Evolutionary conservation across 1,140 invertebrate species (phyloP).

Genomic region (Drosophila baimaii): DNA sequence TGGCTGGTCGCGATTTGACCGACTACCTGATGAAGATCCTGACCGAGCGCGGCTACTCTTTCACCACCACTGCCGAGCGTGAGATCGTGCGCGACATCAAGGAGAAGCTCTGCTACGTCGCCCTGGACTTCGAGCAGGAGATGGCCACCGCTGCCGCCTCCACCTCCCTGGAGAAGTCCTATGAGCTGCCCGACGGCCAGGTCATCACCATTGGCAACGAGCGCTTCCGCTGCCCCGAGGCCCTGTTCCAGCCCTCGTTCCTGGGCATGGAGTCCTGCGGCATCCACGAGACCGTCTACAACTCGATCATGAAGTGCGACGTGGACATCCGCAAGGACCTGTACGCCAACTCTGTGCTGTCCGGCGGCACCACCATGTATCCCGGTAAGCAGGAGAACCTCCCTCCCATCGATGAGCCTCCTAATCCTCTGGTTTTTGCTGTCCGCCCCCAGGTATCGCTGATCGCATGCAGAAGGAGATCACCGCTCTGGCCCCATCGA

Average conservation of each 20-base stretch:
- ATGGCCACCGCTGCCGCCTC: slow-evolving; percentile 93
- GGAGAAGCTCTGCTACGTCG: slow-evolving; percentile 96
- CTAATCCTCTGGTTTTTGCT: background rate
- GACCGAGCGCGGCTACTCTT: slow-evolving; percentile 97
- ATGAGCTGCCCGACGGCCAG: slow-evolving; percentile 91
- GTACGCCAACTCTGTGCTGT: slow-evolving; percentile 93
- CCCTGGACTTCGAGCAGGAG: slow-evolving; percentile 95
- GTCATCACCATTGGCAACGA: slow-evolving; percentile 95
- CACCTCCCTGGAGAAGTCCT: slow-evolving; percentile 92
- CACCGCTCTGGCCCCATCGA: slow-evolving; percentile 93
- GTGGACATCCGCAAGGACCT: slow-evolving; percentile 95
- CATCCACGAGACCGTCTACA: slow-evolving; percentile 94
- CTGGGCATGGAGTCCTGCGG: slow-evolving; percentile 93
- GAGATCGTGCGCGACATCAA: slow-evolving; percentile 98
- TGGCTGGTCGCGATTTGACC: slow-evolving; percentile 97
- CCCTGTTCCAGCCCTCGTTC: slow-evolving; percentile 93
- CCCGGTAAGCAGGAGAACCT: slow-evolving; percentile 88
- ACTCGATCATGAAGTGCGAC: slow-evolving; percentile 95
- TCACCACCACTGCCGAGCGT: slow-evolving; percentile 97
- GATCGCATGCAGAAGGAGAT: slow-evolving; percentile 96
- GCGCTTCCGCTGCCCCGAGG: slow-evolving; percentile 95
- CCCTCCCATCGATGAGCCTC: slow-evolving; percentile 86
- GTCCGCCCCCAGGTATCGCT: slow-evolving; percentile 87
- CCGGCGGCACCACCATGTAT: slow-evolving; percentile 94
- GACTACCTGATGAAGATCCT: slow-evolving; percentile 98